Conservation (phyloP, 2,797 vertebrate genomes). For the Sandelia bainsii region DNA sequence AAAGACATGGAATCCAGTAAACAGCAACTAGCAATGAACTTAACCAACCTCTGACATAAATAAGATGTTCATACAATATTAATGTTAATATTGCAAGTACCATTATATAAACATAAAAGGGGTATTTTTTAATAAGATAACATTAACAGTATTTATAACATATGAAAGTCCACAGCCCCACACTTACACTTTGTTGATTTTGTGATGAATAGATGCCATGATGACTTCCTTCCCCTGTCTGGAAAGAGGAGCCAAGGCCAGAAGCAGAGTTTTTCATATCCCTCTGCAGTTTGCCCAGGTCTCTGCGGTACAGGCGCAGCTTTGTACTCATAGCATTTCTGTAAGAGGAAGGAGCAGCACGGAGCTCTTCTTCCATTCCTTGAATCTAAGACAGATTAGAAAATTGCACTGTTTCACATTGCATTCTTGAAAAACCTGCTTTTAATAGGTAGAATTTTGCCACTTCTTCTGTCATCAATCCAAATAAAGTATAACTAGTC, state of each 20-base stretch:
- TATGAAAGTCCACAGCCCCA: neutral
- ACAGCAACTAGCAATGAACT: neutral
- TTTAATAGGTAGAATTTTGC: no score
- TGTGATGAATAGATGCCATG: constrained; percentile 86
- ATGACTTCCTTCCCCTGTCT: constrained; percentile 76
- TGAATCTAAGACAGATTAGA: constrained; percentile 82
- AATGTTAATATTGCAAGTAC: neutral
- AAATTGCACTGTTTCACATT: neutral
- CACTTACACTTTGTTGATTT: constrained; percentile 93
- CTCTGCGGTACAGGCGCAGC: constrained; percentile 89
- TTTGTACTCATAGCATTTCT: constrained; percentile 91
- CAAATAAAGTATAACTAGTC: no score
- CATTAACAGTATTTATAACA: neutral
- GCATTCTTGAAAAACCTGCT: no score
- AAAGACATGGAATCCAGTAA: neutral
- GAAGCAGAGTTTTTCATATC: constrained; percentile 87
- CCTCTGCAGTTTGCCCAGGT: constrained; percentile 91
- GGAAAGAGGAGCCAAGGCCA: constrained; percentile 75
- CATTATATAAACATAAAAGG: neutral
- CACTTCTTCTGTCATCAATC: no score
- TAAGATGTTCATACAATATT: neutral
- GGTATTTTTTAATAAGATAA: neutral
- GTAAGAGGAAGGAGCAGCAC: constrained; percentile 88
- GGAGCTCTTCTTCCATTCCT: constrained; percentile 95
- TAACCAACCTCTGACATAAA: no score